A percentile compares a stretch with the other conserved stretches of the same genome.
Conservation (phyloP, 2,113 vertebrate species). For the Mirounga angustirostris region DNA sequence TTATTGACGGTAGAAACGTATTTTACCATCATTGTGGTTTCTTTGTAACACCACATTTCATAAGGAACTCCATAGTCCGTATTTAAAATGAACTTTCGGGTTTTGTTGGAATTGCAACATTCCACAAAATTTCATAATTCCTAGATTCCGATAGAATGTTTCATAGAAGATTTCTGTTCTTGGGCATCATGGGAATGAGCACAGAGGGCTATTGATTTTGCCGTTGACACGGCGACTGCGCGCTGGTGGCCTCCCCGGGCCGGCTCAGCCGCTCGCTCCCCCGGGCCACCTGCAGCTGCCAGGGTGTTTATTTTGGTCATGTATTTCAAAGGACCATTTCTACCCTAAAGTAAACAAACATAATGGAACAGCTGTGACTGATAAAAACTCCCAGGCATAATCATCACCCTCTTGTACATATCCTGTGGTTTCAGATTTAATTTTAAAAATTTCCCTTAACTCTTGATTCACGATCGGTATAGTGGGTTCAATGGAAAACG, state of each 20-base stretch:
- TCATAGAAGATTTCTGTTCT: background rate
- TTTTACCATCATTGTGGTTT: background rate
- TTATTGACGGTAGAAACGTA: rapidly evolving
- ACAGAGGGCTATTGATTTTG: background rate
- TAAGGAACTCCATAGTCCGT: background rate
- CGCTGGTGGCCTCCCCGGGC: slow-evolving; percentile 23
- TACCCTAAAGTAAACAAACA: slow-evolving; percentile 81
- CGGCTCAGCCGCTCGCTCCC: slow-evolving; percentile 47
- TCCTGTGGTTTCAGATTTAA: slow-evolving; percentile 78
- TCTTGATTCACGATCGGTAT: slow-evolving; percentile 66
- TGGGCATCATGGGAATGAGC: background rate
- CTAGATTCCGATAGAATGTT: background rate
- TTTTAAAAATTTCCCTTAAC: slow-evolving; percentile 72
- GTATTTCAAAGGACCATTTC: slow-evolving; percentile 83
- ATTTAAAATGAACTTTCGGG: background rate
- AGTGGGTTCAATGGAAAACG: background rate
- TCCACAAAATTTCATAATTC: background rate
- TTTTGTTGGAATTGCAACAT: slow-evolving; percentile 1
- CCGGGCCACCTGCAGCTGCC: slow-evolving; percentile 69
- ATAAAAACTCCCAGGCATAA: slow-evolving; percentile 78
- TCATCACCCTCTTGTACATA: slow-evolving; percentile 79
- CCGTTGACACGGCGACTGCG: slow-evolving; percentile 41
- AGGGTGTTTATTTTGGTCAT: slow-evolving; percentile 82
- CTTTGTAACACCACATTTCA: background rate
- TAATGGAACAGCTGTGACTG: slow-evolving; percentile 83